Evolutionary conservation across 2,113 vertebrate genomes (phyloP).

Genomic region (Catagonus wagneri): DNA sequence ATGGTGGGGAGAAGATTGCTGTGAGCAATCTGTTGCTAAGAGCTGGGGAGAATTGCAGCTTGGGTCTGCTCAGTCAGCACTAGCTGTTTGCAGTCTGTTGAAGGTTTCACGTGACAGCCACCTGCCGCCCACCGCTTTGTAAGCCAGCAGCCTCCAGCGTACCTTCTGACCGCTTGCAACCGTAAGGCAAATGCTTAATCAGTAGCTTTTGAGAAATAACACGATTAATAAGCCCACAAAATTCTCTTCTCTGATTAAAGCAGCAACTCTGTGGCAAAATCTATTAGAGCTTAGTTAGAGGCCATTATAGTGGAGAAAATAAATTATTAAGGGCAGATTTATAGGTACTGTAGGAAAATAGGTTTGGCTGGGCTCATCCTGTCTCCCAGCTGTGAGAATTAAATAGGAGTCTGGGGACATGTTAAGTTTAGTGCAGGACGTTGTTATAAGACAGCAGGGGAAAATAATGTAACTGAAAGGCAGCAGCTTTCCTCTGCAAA

Average conservation of each 20-base stretch:
- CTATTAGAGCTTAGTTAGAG: constrained; percentile 76
- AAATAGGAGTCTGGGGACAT: constrained; percentile 78
- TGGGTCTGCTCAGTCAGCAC: constrained; percentile 73
- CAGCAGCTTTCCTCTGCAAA: constrained; percentile 60
- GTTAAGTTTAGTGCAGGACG: constrained; percentile 78
- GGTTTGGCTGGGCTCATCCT: constrained; percentile 65
- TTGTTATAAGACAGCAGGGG: constrained; percentile 73
- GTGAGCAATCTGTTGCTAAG: constrained; percentile 62
- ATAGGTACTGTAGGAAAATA: constrained; percentile 77
- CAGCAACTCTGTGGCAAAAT: constrained; percentile 72
- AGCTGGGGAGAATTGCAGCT: neutral
- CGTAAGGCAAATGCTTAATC: constrained; percentile 80
- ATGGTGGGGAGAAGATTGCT: constrained; percentile 64
- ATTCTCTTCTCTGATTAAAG: constrained; percentile 78
- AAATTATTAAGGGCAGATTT: constrained; percentile 79
- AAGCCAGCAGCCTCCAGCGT: constrained; percentile 29
- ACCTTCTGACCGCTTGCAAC: constrained; percentile 73
- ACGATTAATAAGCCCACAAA: constrained; percentile 78
- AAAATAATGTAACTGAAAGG: constrained; percentile 63
- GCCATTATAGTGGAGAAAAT: constrained; percentile 77
- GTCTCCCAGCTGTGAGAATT: constrained; percentile 81
- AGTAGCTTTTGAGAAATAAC: constrained; percentile 78
- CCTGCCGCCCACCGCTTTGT: constrained; percentile 62
- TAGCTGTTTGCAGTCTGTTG: constrained; percentile 77
- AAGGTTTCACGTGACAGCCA: constrained; percentile 70